Base-by-base conservation (phyloP, 2,888 invertebrate genomes). In the Disparrhopalites patrizii region DNA sequence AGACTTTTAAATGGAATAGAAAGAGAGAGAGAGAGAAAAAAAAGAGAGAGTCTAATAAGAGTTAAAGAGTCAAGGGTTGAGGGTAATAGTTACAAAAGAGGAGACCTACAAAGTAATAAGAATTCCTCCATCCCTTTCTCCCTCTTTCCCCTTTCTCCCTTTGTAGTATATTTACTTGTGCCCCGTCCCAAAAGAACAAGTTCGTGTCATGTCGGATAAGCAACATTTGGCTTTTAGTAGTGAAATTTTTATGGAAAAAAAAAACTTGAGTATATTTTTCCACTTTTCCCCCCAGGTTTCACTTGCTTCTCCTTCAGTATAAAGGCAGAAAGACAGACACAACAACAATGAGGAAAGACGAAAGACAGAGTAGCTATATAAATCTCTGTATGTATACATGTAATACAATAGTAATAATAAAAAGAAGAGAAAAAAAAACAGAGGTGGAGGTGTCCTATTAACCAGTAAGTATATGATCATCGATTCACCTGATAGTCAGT, bases 141-240 rank as follows among this genome's bases (percentile, higher is more conserved):
- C n/a, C n/a, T n/a, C n/a, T n/a, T n/a, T n/a, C n/a, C n/a, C n/a
- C n/a, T n/a, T n/a, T n/a, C n/a, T n/a, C n/a, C n/a, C n/a, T n/a
- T n/a, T n/a, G n/a, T n/a, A n/a, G n/a, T n/a, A n/a, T n/a, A n/a
- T n/a, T n/a, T n/a, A n/a, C n/a, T n/a, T n/a, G n/a, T n/a, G n/a
- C n/a, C n/a, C n/a, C n/a, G n/a, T n/a, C n/a, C n/a, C 40, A 20
- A 20, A 15, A 31, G 47, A 61, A 61, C 60, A 28, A 61, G 60
- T 61, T 61, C 60, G 50, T 61, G 60, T 61, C 60, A 50, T 47
- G 50, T 50, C 31, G 51, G 50, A 61, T 61, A 61, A 50, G 60
- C 31, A 61, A 50, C 60, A 61, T 61, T 61, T 50, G 28, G 50
- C 51, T 61, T 61, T 61, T 61, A 50, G 50, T 61, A 20, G 50